Evolutionary conservation across 1,140 invertebrate genomes (phyloP), one percentile per base, ranked within the genome.

Genomic region (Holotrichia oblita): DNA sequence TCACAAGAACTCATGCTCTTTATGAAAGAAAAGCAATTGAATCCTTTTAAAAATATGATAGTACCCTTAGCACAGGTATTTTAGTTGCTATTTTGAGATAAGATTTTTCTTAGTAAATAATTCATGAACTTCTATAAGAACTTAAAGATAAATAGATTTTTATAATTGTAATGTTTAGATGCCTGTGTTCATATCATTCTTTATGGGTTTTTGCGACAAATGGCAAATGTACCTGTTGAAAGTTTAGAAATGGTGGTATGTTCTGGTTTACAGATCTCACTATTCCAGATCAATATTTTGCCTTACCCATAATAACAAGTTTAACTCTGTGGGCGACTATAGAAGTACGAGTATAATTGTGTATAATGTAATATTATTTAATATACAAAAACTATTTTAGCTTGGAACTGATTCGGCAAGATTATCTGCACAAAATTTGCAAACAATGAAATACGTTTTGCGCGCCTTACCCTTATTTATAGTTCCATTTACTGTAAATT

Each of bases 241-340:
- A 97, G 95, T 85, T 90, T 99, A 90, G 91, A 79, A 87, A 90
- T 22, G 98, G 98, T n/a, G 98, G 98, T 3, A 79, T 97, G 0
- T 93, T 89, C 75, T 99, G 98, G 98, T 98, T 99, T 85, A 89
- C 90, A 0, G 96, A 99, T 90, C 90, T 99, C 12, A 97, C 96
- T 4, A 81, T 96, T 8, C 87, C 93, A 34, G 98, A 99, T 90
- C 97, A 97, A 10, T 97, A 91, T 87, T 99, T 94, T 84, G 79
- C 95, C 20, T 87, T 99, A 77, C 98, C 98, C 3, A 0, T 98
- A 0, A 87, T 98, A 61, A 98, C 97, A 1, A 92, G 93, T 86
- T 83, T 89, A 0, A 98, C 97, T 4, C 85, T 99, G 79, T 92
- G 89, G 81, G 81, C 93, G 3, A 97, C 96, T 8, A 91, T 99